Evolutionary conservation across 2,888 invertebrate species (phyloP), one percentile per base, ranked within the genome.

Genomic region (Temnothorax ravouxi): DNA sequence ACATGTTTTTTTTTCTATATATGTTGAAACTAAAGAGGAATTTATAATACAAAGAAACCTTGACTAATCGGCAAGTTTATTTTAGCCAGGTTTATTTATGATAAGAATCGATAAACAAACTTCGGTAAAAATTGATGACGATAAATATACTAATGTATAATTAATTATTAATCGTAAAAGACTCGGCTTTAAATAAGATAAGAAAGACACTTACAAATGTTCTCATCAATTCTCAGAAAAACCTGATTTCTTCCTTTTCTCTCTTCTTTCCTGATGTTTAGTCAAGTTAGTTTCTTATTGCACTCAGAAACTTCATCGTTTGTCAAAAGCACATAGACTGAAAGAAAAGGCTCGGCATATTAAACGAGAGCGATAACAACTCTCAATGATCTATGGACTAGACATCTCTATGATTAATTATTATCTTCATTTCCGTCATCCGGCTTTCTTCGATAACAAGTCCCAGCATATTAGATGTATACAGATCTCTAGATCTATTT

Each of bases 221-320:
- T 91, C 92, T 92, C 91, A 91, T 93, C 93, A 92, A 92, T 92
- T 93, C 91, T 89, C 84, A 89, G 91, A 92, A 92, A 87, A 87
- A 56, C 76, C 69, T 71, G 5, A 5, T 2, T n/a, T 18, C 1
- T 18, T n/a, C 9, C 3, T n/a, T 50, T 2, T 9, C 9, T 54
- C 13, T 3, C 8, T 34, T 4, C 4, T 84, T 66, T 74, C 77
- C 29, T 38, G 8, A 8, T 1, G 2, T 44, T 47, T 62, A 21
- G 34, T 38, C 21, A n/a, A 25, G 11, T 62, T 34, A 47, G 59
- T 47, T 61, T 2, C 34, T 18, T 25, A 25, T 25, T 9, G 13
- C n/a, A 25, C 21, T 41, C 1, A 38, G n/a, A 41, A 54, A 67
- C 13, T 18, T 54, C 18, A 54, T 34, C 52, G 15, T 77, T 34